Percentiles rank a stretch among this genome's conserved stretches.
phyloP scores from a whole-genome alignment of 2,888 invertebrate species.

The Cloeon dipterum region DNA sequence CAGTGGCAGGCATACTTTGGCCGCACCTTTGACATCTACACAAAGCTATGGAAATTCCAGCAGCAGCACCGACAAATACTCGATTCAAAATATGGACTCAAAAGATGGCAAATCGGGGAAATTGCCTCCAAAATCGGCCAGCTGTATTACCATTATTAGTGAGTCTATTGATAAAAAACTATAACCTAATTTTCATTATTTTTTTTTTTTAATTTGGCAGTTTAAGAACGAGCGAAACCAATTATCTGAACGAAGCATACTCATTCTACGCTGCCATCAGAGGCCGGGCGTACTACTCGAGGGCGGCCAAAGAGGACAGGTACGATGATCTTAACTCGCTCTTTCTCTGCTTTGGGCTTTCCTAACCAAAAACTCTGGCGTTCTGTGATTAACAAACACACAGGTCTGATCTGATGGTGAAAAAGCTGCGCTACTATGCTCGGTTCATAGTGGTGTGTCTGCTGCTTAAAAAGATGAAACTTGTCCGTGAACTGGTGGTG shows the following conservation, averaged over 20 bases:
- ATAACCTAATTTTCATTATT: not conserved
- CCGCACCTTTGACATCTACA: constrained; percentile 90
- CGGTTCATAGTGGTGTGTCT: constrained; percentile 91
- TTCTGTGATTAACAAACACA: constrained; percentile 9
- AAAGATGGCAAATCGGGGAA: constrained; percentile 96
- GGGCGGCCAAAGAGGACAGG: constrained; percentile 82
- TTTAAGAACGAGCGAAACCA: constrained; percentile 86
- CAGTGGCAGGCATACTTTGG: constrained; percentile 97
- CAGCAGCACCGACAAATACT: constrained; percentile 77
- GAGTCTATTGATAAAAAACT: constrained; percentile 21
- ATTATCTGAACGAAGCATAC: constrained; percentile 87
- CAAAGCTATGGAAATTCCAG: constrained; percentile 94
- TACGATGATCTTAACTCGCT: no score
- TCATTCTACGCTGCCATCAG: constrained; percentile 91
- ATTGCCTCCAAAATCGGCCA: constrained; percentile 97
- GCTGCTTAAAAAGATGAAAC: constrained; percentile 75
- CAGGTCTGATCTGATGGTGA: constrained; percentile 81
- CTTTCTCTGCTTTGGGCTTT: constrained; percentile 2
- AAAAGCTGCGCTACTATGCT: constrained; percentile 82
- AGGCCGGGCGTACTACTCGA: constrained; percentile 80
- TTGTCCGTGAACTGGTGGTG: constrained; percentile 71
- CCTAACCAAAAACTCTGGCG: constrained; percentile 1
- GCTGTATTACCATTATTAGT: constrained; percentile 96
- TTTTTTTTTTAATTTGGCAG: constrained; percentile 22
- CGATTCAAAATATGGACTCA: constrained; percentile 82